A percentile compares a stretch with the other conserved stretches of the same genome.
These are phyloP conservation scores for Melipona bicolor DNA, from an alignment of 2,888 invertebrate genomes.

Conservation along the genomic window DNA sequence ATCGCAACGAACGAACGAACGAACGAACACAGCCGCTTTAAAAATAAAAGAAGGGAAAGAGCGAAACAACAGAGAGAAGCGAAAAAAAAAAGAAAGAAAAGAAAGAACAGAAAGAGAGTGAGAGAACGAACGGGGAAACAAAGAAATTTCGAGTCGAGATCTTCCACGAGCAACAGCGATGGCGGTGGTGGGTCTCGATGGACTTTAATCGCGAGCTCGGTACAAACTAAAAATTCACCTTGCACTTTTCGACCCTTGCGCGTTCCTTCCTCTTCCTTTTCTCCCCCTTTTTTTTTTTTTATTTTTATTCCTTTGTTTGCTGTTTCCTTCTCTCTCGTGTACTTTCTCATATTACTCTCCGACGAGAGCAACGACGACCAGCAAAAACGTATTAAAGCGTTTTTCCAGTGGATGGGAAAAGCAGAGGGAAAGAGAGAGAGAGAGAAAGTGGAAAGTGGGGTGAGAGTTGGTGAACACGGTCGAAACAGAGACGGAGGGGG, in stretches of 20 bases:
- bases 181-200: slow-evolving; percentile 44
- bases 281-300: neutral
- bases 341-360: slow-evolving; percentile 33
- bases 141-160: slow-evolving; percentile 24
- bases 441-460: neutral
- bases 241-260: slow-evolving; percentile 52
- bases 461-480: slow-evolving; percentile 20
- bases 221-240: slow-evolving; percentile 64
- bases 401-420: slow-evolving; percentile 64
- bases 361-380: slow-evolving; percentile 56
- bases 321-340: neutral
- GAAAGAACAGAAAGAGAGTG: neutral
- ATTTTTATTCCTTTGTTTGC: neutral
- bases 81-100: neutral
- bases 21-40: neutral
- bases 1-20: slow-evolving; percentile 25
- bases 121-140: neutral
- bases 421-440: slow-evolving; percentile 22
- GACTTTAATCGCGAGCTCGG: slow-evolving; percentile 59
- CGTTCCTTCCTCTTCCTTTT: slow-evolving; percentile 13
- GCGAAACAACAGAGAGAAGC: neutral
- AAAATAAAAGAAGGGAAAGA: neutral
- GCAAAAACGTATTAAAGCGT: slow-evolving; percentile 72
- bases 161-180: neutral
- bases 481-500: slow-evolving; percentile 46